Conservation (phyloP, 2,797 vertebrate species). For the Crenuchus spilurus region DNA sequence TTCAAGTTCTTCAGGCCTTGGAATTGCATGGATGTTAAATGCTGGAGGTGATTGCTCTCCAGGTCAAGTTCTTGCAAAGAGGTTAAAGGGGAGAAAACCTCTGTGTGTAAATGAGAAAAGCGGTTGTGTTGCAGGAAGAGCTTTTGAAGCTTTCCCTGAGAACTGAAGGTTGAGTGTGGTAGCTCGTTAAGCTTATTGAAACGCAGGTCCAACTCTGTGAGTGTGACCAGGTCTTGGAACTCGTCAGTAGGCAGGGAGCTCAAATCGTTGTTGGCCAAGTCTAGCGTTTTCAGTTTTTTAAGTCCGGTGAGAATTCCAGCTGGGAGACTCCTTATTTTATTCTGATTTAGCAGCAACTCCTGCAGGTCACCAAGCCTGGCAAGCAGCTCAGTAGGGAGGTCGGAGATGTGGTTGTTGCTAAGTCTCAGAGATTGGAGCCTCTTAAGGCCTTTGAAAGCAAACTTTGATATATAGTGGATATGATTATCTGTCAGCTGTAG, state of each 20-base stretch:
- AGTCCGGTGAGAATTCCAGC: conserved; percentile 53
- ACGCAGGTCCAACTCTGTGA: conserved; percentile 65
- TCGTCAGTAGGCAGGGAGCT: conserved; percentile 35
- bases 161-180: conserved; percentile 48
- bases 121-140: conserved; percentile 68
- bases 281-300: conserved; percentile 50
- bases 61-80: conserved; percentile 66
- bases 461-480: conserved; percentile 53
- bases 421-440: conserved; percentile 57
- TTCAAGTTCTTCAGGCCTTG: conserved; percentile 57
- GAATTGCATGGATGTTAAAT: conserved; percentile 56
- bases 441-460: conserved; percentile 56
- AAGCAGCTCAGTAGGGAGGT: conserved; percentile 58
- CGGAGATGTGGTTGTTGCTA: conserved; percentile 58
- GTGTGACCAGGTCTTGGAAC: conserved; percentile 48
- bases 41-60: conserved; percentile 63
- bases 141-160: conserved; percentile 55
- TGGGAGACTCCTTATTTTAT: conserved; percentile 58
- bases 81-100: conserved; percentile 51
- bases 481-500: conserved; percentile 65
- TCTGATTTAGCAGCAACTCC: conserved; percentile 62
- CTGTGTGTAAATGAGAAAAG: conserved; percentile 47
- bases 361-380: conserved; percentile 51
- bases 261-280: conserved; percentile 63
- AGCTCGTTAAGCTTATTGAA: conserved; percentile 62